Conservation (phyloP, 2,113 vertebrate genomes). For the Limanda limanda region DNA sequence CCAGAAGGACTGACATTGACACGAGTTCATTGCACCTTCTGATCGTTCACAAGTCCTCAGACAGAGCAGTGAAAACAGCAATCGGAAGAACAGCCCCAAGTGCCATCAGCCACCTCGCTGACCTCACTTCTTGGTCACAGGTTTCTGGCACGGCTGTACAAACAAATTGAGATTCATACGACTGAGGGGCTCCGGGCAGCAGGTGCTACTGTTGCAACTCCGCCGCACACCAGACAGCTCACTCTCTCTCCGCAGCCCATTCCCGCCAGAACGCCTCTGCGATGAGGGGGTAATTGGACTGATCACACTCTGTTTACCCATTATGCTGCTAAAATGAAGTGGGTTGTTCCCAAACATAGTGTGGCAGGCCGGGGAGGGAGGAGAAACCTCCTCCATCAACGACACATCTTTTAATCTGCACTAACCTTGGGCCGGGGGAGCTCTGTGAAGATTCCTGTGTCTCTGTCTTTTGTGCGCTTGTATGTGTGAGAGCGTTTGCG, state of each 20-base stretch:
- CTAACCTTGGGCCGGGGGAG: conserved; percentile 64
- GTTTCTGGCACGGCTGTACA: conserved; percentile 60
- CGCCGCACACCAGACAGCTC: conserved; percentile 59
- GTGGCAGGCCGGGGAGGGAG: conserved; percentile 61
- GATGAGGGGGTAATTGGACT: conserved; percentile 81
- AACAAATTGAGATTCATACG: conserved; percentile 77
- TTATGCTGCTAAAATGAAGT: conserved; percentile 78
- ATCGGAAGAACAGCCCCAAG: conserved; percentile 31
- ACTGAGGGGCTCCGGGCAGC: conserved; percentile 70
- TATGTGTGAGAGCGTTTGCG: conserved; percentile 4
- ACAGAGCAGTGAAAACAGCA: conserved; percentile 46
- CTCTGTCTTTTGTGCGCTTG: conserved; percentile 14
- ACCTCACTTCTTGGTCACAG: conserved; percentile 55
- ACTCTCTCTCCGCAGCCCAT: conserved; percentile 62
- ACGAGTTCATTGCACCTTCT: conserved; percentile 49
- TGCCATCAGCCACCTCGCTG: conserved; percentile 33
- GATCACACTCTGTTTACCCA: conserved; percentile 80
- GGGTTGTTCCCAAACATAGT: conserved; percentile 70
- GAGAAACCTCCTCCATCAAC: conserved; percentile 65
- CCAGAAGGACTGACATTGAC: conserved; percentile 21
- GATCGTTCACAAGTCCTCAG: conserved; percentile 35
- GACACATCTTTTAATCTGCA: conserved; percentile 73
- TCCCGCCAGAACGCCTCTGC: conserved; percentile 70
- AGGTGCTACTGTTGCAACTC: conserved; percentile 73
- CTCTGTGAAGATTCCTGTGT: background rate